phyloP scores from a whole-genome alignment of 2,113 vertebrate species.

The Callaeas wilsoni region DNA sequence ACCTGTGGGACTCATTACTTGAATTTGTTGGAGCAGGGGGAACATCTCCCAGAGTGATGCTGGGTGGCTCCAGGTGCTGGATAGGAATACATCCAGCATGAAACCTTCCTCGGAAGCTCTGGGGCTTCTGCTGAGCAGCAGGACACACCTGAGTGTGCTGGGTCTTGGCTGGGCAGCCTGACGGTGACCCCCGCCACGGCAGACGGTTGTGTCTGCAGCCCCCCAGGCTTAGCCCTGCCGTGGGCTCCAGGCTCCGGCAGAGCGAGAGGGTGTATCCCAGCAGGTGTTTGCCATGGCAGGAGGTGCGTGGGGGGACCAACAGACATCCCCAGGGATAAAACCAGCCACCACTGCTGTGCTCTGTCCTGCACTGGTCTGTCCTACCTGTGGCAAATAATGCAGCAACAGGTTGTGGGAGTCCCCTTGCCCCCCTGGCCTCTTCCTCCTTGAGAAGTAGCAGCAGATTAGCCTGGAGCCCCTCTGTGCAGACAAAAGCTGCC shows the following conservation, averaged over 20 bases:
- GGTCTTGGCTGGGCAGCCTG: not conserved
- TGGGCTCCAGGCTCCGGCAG: fast-evolving
- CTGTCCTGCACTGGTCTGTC: fast-evolving
- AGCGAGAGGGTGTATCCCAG: not conserved
- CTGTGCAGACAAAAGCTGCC: constrained; percentile 51
- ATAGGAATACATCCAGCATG: fast-evolving
- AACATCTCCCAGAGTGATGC: not conserved
- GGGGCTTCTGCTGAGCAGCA: not conserved
- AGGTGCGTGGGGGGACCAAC: not conserved
- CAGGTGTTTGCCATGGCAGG: not conserved
- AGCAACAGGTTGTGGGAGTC: not conserved
- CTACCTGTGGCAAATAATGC: not conserved
- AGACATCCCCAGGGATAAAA: not conserved
- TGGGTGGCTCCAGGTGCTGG: not conserved
- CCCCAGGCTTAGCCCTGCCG: fast-evolving
- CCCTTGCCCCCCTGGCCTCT: not conserved
- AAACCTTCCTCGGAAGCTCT: not conserved
- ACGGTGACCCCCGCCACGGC: not conserved
- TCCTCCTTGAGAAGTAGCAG: constrained; percentile 16
- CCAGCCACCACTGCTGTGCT: not conserved
- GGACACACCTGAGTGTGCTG: not conserved
- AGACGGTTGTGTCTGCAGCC: not conserved
- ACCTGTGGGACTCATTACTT: not conserved
- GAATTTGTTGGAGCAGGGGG: not conserved
- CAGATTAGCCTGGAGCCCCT: constrained; percentile 58